phyloP scores from a whole-genome alignment of 2,113 vertebrate species.

The Thalassoma bifasciatum region DNA sequence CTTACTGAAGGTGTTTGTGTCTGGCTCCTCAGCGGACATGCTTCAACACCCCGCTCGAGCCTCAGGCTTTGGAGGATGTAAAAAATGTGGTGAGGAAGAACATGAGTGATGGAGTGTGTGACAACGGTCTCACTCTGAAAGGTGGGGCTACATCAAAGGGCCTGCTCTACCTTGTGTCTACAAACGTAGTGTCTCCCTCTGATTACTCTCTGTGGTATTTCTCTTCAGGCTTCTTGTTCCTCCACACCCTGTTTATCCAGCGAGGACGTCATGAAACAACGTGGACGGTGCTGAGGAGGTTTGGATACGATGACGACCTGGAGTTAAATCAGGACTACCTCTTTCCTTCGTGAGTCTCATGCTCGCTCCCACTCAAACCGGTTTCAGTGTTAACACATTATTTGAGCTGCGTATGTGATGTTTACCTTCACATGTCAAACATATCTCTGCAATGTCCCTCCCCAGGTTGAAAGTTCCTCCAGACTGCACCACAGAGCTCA shows the following conservation, averaged over 20 bases:
- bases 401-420: not conserved
- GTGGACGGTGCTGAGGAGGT: constrained; percentile 95
- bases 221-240: constrained; percentile 93
- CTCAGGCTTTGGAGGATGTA: constrained; percentile 95
- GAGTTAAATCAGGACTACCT: constrained; percentile 96
- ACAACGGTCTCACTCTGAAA: constrained; percentile 93
- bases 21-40: constrained; percentile 87
- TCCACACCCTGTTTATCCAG: constrained; percentile 98
- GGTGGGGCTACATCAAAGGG: constrained; percentile 74
- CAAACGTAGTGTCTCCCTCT: not conserved
- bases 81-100: constrained; percentile 98
- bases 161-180: not conserved
- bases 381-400: not conserved
- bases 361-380: not conserved
- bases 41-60: constrained; percentile 94
- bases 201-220: not conserved
- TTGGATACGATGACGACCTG: constrained; percentile 95
- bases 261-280: constrained; percentile 97
- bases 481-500: constrained; percentile 97
- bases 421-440: not conserved
- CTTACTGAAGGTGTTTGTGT: not conserved
- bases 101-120: constrained; percentile 89
- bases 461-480: constrained; percentile 91
- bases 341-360: constrained; percentile 88
- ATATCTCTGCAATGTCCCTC: not conserved